phyloP scores from a whole-genome alignment of 64 coral and sea anemone genomes.

The Catalaphyllia jardinei region DNA sequence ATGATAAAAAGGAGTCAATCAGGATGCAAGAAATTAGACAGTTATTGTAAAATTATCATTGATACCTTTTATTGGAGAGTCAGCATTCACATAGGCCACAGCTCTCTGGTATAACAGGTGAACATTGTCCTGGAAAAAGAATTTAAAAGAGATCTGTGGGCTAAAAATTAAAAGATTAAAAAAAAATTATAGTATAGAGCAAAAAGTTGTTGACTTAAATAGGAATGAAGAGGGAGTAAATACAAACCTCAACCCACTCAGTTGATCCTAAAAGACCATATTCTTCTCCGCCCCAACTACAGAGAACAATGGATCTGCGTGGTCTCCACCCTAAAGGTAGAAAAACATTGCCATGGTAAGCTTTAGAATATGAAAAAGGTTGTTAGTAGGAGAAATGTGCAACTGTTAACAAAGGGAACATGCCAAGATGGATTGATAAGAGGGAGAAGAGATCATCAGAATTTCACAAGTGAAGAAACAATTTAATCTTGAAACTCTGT shows the following conservation, averaged over 20 bases:
- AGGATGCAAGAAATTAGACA: too few relatives aligned
- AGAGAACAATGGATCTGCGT: conserved; percentile 85
- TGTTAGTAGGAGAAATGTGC: too few relatives aligned
- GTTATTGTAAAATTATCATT: too few relatives aligned
- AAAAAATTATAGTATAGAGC: not conserved
- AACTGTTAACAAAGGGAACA: too few relatives aligned
- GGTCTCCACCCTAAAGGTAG: conserved; percentile 87
- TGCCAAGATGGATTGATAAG: too few relatives aligned
- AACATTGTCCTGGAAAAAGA: conserved; percentile 74
- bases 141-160: not conserved
- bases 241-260: conserved; percentile 96
- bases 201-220: not conserved
- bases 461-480: too few relatives aligned
- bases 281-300: conserved; percentile 98
- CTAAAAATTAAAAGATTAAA: not conserved
- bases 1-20: too few relatives aligned
- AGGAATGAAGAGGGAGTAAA: not conserved
- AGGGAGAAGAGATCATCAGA: too few relatives aligned
- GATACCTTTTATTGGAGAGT: conserved; percentile 81
- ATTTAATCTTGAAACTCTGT: too few relatives aligned
- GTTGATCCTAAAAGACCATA: conserved; percentile 91
- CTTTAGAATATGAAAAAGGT: too few relatives aligned
- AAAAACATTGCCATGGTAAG: not conserved
- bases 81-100: conserved; percentile 90
- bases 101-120: conserved; percentile 81